phyloP scores from a whole-genome alignment of 92 coral and sea anemone genomes.

The Porites lobata region DNA sequence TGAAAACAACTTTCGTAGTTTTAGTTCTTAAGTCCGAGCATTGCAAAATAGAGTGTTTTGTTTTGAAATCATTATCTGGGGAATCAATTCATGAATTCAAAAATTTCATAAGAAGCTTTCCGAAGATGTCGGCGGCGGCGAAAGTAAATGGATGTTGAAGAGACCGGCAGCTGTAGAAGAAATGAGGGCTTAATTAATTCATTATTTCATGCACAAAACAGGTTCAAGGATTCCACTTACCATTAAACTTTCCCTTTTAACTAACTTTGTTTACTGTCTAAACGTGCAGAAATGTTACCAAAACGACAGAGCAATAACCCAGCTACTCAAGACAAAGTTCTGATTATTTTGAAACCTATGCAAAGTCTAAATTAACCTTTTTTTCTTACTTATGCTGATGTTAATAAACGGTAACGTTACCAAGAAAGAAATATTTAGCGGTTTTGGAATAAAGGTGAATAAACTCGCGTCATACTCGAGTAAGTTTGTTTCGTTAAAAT shows the following conservation, averaged over 20 bases:
- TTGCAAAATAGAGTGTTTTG: background rate
- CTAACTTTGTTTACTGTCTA: too few species aligned
- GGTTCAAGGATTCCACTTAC: background rate
- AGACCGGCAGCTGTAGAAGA: background rate
- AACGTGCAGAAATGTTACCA: too few species aligned
- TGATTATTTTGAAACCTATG: background rate
- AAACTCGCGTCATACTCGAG: too few species aligned
- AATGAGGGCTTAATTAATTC: background rate
- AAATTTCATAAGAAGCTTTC: background rate
- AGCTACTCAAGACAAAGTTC: background rate
- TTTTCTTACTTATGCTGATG: background rate
- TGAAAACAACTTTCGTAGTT: background rate
- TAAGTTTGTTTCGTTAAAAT: too few species aligned
- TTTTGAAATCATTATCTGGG: background rate
- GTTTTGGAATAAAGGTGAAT: too few species aligned
- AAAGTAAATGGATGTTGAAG: too few species aligned
- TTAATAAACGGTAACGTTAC: background rate
- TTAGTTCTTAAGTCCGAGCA: too few species aligned
- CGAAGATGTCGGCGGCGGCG: background rate
- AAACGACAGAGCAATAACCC: too few species aligned
- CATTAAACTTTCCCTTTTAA: too few species aligned
- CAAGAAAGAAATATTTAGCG: background rate
- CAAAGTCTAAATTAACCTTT: background rate
- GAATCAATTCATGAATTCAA: background rate
- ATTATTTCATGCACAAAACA: background rate